phyloP scores from a whole-genome alignment of 37 sponge, comb jelly and placozoan species.

The Chondrosia reniformis region DNA sequence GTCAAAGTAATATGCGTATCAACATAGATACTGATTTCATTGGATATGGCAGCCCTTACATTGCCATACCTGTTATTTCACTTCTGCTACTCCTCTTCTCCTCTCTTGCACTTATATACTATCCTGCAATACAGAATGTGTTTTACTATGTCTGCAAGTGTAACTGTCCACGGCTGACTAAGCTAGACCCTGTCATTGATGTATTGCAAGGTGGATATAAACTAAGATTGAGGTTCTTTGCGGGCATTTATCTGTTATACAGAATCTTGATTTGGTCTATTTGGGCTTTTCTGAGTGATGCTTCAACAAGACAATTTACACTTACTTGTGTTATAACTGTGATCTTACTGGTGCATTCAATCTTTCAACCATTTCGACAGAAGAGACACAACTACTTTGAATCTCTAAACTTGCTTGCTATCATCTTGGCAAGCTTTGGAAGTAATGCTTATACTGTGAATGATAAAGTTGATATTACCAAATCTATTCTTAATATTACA shows the following conservation, averaged over 20 bases:
- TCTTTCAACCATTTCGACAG: conserved; percentile 10
- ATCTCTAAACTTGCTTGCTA: not conserved
- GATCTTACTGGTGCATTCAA: not conserved
- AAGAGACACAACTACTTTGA: conserved; percentile 16
- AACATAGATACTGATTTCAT: too few species aligned
- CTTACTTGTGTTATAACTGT: not conserved
- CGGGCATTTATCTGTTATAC: conserved; percentile 11
- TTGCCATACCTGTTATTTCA: too few species aligned
- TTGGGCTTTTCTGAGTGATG: not conserved
- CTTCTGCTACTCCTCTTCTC: too few species aligned
- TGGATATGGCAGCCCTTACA: too few species aligned
- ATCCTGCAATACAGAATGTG: too few species aligned
- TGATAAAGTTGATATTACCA: too few species aligned
- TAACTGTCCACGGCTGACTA: not conserved
- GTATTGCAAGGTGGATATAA: conserved; percentile 18
- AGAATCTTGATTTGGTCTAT: not conserved
- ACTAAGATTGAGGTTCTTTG: not conserved
- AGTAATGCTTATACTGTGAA: too few species aligned
- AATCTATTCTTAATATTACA: too few species aligned
- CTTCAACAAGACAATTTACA: not conserved
- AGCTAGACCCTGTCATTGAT: not conserved
- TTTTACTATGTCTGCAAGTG: too few species aligned
- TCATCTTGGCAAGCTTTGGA: not conserved
- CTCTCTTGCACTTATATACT: too few species aligned
- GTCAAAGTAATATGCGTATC: too few species aligned